phyloP scores from a whole-genome alignment of 2,888 invertebrate genomes.

The Amphimallon solstitiale region DNA sequence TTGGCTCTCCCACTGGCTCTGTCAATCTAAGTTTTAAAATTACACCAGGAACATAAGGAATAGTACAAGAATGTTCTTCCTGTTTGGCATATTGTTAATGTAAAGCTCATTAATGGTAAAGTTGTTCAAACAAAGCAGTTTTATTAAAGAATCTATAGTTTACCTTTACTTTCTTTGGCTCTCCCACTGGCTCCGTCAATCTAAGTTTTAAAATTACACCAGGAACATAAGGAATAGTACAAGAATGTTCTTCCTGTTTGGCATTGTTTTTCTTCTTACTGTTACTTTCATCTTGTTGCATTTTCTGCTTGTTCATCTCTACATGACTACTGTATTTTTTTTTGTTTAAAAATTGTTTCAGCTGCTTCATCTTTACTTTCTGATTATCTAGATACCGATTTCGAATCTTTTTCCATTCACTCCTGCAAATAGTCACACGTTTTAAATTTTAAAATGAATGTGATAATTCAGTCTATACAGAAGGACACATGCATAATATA shows the following conservation, averaged over 20 bases:
- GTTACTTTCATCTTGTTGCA: constrained; percentile 38
- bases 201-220: constrained; percentile 78
- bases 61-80: too few species aligned
- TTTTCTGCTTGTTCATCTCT: constrained; percentile 47
- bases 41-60: too few species aligned
- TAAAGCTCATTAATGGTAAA: too few species aligned
- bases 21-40: too few species aligned
- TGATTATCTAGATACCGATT: constrained; percentile 89
- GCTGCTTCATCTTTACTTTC: constrained; percentile 79
- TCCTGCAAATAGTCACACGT: constrained; percentile 65
- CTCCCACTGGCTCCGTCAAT: constrained; percentile 73
- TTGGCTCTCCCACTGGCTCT: too few species aligned
- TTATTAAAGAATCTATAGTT: too few species aligned
- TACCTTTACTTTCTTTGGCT: constrained; percentile 76
- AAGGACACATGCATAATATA: too few species aligned
- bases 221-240: constrained; percentile 64
- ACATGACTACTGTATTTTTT: constrained; percentile 49
- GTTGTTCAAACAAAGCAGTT: too few species aligned
- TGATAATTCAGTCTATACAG: too few species aligned
- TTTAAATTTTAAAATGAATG: too few species aligned
- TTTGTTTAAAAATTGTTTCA: constrained; percentile 67
- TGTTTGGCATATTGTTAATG: too few species aligned
- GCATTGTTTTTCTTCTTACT: not conserved
- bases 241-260: constrained; percentile 37
- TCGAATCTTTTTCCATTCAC: constrained; percentile 85